A percentile compares a stretch with the other conserved stretches of the same genome.
phyloP scores from a whole-genome alignment of 2,113 vertebrate species.

The Callionymus lyra region DNA sequence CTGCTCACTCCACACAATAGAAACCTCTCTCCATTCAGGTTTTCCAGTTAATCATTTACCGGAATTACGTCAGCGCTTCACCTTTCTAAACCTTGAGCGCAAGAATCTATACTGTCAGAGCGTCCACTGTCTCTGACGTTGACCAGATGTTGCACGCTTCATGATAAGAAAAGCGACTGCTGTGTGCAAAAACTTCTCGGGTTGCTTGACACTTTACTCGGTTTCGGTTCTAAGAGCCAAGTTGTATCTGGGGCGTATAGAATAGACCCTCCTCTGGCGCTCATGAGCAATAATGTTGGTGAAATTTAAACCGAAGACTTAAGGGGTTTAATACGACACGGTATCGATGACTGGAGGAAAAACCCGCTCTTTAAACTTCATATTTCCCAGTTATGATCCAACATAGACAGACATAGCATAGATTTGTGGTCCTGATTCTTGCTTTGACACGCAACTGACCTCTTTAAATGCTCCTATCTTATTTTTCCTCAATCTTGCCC shows the following conservation, averaged over 20 bases:
- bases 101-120: too few species aligned
- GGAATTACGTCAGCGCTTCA: conserved; percentile 20
- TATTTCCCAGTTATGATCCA: too few species aligned
- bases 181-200: conserved; percentile 21
- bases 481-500: neutral
- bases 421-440: too few species aligned
- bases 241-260: conserved; percentile 33
- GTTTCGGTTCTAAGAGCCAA: conserved; percentile 28
- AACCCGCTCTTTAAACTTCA: too few species aligned
- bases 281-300: conserved; percentile 16
- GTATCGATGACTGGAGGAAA: too few species aligned
- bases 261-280: conserved; percentile 4
- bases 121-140: conserved; percentile 4
- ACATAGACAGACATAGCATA: too few species aligned
- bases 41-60: conserved; percentile 41
- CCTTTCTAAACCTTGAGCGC: neutral
- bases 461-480: conserved; percentile 4
- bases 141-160: conserved; percentile 15
- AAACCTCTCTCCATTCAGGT: conserved; percentile 10
- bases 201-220: conserved; percentile 21
- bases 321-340: conserved; percentile 25
- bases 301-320: conserved; percentile 26
- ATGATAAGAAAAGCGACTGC: conserved; percentile 29
- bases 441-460: neutral
- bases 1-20: conserved; percentile 12